Base-by-base conservation (phyloP, 2,888 invertebrate genomes). In the Villa cingulata region DNA sequence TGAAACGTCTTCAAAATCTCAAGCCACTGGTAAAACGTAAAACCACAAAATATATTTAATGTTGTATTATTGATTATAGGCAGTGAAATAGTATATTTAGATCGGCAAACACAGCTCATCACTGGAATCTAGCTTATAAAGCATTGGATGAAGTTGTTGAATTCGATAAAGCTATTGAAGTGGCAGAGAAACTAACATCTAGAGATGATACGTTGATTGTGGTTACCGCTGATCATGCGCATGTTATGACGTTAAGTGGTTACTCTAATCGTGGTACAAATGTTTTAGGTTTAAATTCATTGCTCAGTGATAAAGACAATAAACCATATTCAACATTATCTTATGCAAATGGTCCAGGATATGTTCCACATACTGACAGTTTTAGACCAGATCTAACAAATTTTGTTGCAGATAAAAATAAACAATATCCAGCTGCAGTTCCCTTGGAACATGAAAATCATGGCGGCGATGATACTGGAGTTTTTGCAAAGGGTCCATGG, bases 71-170 rank as follows among this genome's bases (percentile, higher is more conserved):
- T n/a, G n/a, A n/a, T n/a, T n/a, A n/a, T n/a, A n/a, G n/a, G n/a
- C n/a, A n/a, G n/a, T n/a, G n/a, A n/a, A n/a, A n/a, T n/a, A n/a
- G n/a, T n/a, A n/a, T n/a, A n/a, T n/a, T n/a, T n/a, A n/a, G n/a
- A n/a, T n/a, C n/a, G n/a, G n/a, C n/a, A n/a, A n/a, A n/a, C n/a
- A n/a, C n/a, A 54, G 86, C 80, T 0, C 86, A 86, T 62, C 90
- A 90, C 62, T 74, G 74, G 18, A 80, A 74, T 46, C 65, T 67
- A 41, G 82, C 82, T 0, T 74, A 73, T 37, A 72, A 76, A 32
- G 85, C 91, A 0, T 63, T 91, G 0, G 80, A 83, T 55, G 91
- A 91, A 62, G 83, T 86, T 0, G 72, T 86, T 0, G 83, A 85
- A 59, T 79, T 87, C 59, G 75, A 81, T 32, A 74, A 80, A 54